phyloP scores from a whole-genome alignment of 2,113 vertebrate genomes.

The Papio anubis region DNA sequence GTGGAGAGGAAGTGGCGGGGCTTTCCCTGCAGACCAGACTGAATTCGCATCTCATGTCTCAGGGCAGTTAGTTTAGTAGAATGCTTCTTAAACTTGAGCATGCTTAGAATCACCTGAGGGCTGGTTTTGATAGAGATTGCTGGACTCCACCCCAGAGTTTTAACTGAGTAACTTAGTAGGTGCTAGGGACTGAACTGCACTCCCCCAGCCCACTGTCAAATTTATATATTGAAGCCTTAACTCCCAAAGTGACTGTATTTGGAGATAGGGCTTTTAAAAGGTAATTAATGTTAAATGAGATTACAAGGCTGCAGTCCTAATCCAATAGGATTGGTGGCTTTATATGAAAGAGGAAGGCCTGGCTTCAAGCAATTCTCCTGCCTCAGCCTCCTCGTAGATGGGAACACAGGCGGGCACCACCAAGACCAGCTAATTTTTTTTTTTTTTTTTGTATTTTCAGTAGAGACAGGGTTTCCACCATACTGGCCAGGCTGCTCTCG shows the following conservation, averaged over 20 bases:
- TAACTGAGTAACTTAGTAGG: not conserved
- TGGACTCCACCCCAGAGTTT: not conserved
- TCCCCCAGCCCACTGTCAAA: too few species aligned
- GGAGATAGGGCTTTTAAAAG: not conserved
- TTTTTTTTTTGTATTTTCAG: too few species aligned
- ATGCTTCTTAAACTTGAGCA: not conserved
- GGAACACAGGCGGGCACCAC: too few species aligned
- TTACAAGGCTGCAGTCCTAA: not conserved
- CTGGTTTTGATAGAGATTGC: not conserved
- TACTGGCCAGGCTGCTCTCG: too few species aligned
- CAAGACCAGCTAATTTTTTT: too few species aligned
- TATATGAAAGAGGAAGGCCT: too few species aligned
- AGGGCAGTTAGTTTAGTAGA: not conserved
- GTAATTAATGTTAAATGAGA: not conserved
- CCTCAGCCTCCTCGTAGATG: too few species aligned
- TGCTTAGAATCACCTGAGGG: not conserved
- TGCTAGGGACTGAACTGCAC: not conserved
- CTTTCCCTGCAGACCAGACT: not conserved
- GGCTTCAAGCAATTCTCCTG: too few species aligned
- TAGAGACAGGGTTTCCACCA: too few species aligned
- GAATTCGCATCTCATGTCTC: not conserved
- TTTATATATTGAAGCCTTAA: not conserved
- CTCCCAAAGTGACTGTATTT: not conserved
- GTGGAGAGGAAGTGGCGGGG: not conserved
- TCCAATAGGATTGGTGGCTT: not conserved